Evolutionary conservation across 2,888 invertebrate genomes (phyloP).

Genomic region (Stegana nigrithorax): DNA sequence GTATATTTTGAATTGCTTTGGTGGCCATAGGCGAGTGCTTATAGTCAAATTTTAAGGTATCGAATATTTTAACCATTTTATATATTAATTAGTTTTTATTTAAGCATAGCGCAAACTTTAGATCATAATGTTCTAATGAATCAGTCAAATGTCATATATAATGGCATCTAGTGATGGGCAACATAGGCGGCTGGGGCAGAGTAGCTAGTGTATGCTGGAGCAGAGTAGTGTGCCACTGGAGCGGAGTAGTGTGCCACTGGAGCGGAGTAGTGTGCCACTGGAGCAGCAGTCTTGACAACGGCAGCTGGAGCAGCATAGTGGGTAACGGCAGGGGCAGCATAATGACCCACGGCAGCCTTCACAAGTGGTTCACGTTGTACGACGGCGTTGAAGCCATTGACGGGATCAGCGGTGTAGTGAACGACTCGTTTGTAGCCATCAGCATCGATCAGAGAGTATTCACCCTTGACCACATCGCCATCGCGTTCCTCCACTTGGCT

Average conservation of each 20-base stretch:
- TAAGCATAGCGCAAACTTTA: no score
- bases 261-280: constrained; percentile 40
- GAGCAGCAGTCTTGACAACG: constrained; percentile 34
- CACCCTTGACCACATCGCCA: constrained; percentile 66
- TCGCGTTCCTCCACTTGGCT: constrained; percentile 66
- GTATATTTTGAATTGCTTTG: no score
- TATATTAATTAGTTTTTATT: no score
- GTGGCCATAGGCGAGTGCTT: no score
- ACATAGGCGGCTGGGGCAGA: constrained; percentile 31
- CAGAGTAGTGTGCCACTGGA: constrained; percentile 35
- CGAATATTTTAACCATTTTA: no score
- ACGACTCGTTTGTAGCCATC: constrained; percentile 66
- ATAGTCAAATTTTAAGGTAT: no score
- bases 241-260: constrained; percentile 37
- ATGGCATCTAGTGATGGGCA: constrained; percentile 44
- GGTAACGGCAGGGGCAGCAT: constrained; percentile 28
- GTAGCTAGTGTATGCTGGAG: constrained; percentile 30
- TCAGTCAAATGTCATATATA: constrained; percentile 42
- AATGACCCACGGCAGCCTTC: constrained; percentile 23
- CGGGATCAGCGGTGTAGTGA: constrained; percentile 63
- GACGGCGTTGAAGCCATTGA: constrained; percentile 66
- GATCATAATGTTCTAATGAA: neutral
- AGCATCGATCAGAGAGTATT: constrained; percentile 65
- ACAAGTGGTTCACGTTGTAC: constrained; percentile 55
- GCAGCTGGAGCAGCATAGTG: constrained; percentile 25